Percentiles rank a stretch among this genome's conserved stretches.
phyloP scores from a whole-genome alignment of 2,113 vertebrate genomes.

The Cichladusa arquata region DNA sequence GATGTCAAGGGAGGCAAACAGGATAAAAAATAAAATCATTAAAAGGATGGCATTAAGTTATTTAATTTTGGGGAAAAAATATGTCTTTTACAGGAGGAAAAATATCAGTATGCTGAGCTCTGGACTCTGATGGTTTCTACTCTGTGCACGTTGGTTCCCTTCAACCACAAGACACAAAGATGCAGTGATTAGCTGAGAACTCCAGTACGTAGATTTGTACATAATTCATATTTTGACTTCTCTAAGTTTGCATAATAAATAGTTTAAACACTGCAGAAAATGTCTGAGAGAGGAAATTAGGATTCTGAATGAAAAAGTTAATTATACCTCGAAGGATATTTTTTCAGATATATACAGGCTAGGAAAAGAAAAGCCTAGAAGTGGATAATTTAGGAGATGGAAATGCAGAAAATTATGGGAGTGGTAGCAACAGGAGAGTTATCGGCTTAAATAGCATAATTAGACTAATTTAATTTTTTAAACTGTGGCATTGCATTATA shows the following conservation, averaged over 20 bases:
- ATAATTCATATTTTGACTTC: slow-evolving; percentile 80
- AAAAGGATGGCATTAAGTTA: not conserved
- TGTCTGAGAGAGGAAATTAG: slow-evolving; percentile 77
- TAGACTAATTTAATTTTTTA: slow-evolving; percentile 78
- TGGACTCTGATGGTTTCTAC: not conserved
- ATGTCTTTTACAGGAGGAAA: not conserved
- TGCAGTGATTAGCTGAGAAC: slow-evolving; percentile 71
- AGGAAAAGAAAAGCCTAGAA: slow-evolving; percentile 61
- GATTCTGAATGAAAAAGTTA: slow-evolving; percentile 82
- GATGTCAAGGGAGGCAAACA: not conserved
- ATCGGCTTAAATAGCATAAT: slow-evolving; percentile 77
- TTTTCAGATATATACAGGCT: slow-evolving; percentile 52
- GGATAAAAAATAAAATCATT: not conserved
- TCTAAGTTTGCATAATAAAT: slow-evolving; percentile 81
- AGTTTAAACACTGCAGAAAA: slow-evolving; percentile 79
- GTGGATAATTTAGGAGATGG: slow-evolving; percentile 74
- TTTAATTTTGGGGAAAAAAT: not conserved
- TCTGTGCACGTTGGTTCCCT: slow-evolving; percentile 54
- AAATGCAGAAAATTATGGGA: slow-evolving; percentile 71
- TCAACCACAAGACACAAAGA: slow-evolving; percentile 51
- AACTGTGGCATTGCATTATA: slow-evolving; percentile 66
- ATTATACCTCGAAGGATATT: slow-evolving; percentile 81
- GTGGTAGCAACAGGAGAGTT: slow-evolving; percentile 72
- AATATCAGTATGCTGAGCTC: not conserved
- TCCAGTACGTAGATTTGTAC: slow-evolving; percentile 67